Conservation (phyloP, 2,113 vertebrate species). For the rat (Rattus norvegicus) region GRCr8 NC_086039.1:65432001-65432500, state of each 20-base stretch:
- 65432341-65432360: neutral
- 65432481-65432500: neutral
- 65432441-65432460: neutral
- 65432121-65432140: neutral
- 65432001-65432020: neutral
- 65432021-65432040: neutral
- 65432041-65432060: neutral
- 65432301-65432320: conserved; percentile 24
- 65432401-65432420: neutral
- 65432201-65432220: neutral
- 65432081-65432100: neutral
- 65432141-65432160: neutral
- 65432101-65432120: neutral
- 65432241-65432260: neutral
- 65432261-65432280: neutral
- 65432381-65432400: neutral
- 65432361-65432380: neutral
- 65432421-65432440: neutral
- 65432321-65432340: neutral
- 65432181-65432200: neutral
- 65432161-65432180: conserved; percentile 1
- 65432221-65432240: neutral
- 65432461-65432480: neutral
- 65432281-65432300: neutral
- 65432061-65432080: neutral